Base-by-base conservation (phyloP, 2,888 invertebrate genomes). In the Hemistola chrysoprasaria region DNA sequence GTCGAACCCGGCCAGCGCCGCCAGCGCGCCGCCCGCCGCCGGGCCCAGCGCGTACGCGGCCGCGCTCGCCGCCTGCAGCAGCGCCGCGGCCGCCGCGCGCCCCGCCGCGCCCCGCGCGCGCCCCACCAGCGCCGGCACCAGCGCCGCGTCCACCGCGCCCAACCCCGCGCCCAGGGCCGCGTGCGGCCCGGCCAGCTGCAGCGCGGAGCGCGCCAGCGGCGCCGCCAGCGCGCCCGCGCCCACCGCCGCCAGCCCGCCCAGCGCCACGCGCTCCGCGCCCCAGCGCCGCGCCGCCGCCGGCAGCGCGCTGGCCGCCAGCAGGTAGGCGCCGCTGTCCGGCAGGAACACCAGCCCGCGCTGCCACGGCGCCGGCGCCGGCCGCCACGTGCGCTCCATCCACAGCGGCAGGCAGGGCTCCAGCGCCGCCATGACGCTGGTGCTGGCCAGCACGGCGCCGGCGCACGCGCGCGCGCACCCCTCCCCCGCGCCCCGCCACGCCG, bases 351-450 rank as follows among this genome's bases (percentile, higher is more conserved):
- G 68, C 23, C 87, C 87, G 10, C 70, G 57, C 54, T 73, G 74
- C 85, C 85, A 85, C 8, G 73, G 70, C 78, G 77, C 60, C 11
- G 8, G 60, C 11, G 8, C 6, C 37, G 8, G n/a, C 11, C 23
- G 1, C n/a, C 1, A 24, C 8, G 3, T 4, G 16, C 16, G 16
- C 16, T n/a, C n/a, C n/a, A 82, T 62, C 81, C 81, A 86, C 22
- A 78, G 68, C 44, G 85, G 86, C 62, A 86, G 69, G 47, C 77
- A 75, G 6, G 86, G 84, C 71, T 85, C 86, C n/a, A 85, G 70
- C 45, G 86, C 76, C 1, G 85, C 85, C 82, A 85, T 78, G 10
- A 80, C 84, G 60, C 72, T 48, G n/a, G 86, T 83, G 47, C 82
- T 79, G 45, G 78, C 66, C 52, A 82, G 64, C 55, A 85, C 78